phyloP scores from a whole-genome alignment of 2,797 vertebrate species.

The Enteromius thamalakanensis region DNA sequence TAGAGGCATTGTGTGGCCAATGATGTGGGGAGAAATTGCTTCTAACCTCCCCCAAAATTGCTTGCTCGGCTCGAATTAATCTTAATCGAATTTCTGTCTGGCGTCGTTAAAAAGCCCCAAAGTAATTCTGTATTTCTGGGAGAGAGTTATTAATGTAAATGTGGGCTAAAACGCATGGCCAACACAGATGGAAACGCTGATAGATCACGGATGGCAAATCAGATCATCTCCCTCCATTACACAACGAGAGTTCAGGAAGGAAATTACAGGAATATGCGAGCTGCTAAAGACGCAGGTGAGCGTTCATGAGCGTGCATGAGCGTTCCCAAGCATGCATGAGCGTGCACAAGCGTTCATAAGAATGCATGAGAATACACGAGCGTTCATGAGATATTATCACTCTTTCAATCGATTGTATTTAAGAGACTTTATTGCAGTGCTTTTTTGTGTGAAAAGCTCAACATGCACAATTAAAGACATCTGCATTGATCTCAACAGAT shows the following conservation, averaged over 20 bases:
- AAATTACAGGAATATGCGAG: neutral
- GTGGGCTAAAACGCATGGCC: slow-evolving; percentile 42
- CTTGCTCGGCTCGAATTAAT: slow-evolving; percentile 78
- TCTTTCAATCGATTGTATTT: neutral
- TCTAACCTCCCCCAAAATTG: slow-evolving; percentile 72
- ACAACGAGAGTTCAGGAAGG: slow-evolving; percentile 10
- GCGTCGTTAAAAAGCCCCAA: slow-evolving; percentile 75
- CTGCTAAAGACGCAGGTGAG: neutral
- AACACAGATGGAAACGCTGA: slow-evolving; percentile 53
- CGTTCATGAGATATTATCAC: neutral
- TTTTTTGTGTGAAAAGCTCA: neutral
- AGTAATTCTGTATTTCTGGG: slow-evolving; percentile 72
- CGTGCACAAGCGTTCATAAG: neutral
- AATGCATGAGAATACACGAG: neutral
- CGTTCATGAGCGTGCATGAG: neutral
- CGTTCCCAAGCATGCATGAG: neutral
- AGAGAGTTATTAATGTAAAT: slow-evolving; percentile 70
- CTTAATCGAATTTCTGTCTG: slow-evolving; percentile 79
- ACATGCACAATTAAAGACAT: slow-evolving; percentile 12
- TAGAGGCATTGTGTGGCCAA: slow-evolving; percentile 65
- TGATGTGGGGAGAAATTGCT: slow-evolving; percentile 75
- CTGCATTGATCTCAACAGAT: slow-evolving; percentile 59
- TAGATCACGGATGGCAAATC: slow-evolving; percentile 41
- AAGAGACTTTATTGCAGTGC: neutral
- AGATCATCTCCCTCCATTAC: slow-evolving; percentile 48